Evolutionary conservation across 2,888 invertebrate genomes (phyloP), one percentile per base, ranked within the genome.

Genomic region (Drosophila formosana): DNA sequence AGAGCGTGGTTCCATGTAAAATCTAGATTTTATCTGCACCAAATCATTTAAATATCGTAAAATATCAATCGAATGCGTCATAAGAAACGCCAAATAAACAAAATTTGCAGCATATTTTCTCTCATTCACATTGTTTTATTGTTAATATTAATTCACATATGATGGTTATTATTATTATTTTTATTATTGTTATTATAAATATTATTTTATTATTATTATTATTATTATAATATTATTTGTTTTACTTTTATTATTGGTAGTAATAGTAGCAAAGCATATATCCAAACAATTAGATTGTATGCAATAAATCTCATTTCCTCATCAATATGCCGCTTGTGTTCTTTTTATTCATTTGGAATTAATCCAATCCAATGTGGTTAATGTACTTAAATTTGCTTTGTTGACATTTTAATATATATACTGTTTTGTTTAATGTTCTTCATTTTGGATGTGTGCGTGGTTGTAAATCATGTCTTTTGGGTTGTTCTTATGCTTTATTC

Each of bases 381-480:
- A 25, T 57, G 26, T 46, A 26, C 6, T 57, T 41, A 18, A 18
- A 7, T 37, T 57, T 37, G 46, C 26, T 47, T 28, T 47, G 46
- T 45, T 56, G 45, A 45, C 55, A 45, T 7, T 28, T 57, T 11
- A n/a, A 47, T 58, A 62, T 52, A 71, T 66, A 25, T 47, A 28
- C 13, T 63, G 49, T 66, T 4, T 51, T 62, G 49, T 66, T 4
- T 51, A 60, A 67, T 70, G 76, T 67, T 61, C 53, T 60, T 76
- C 58, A 52, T 60, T 75, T 63, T 63, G 76, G 73, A 82, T 88
- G 86, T 88, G 84, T 79, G 86, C 76, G 85, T 82, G 72, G 72
- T 77, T 82, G 83, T 86, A 88, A 83, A 83, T 84, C 89, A 89
- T 89, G 89, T 84, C 89, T 87, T 64, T 89, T 78, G 89, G 84